Percentiles rank a stretch among this genome's conserved stretches.
Conservation (phyloP, 2,888 invertebrate genomes). For the Belgica antarctica region DNA sequence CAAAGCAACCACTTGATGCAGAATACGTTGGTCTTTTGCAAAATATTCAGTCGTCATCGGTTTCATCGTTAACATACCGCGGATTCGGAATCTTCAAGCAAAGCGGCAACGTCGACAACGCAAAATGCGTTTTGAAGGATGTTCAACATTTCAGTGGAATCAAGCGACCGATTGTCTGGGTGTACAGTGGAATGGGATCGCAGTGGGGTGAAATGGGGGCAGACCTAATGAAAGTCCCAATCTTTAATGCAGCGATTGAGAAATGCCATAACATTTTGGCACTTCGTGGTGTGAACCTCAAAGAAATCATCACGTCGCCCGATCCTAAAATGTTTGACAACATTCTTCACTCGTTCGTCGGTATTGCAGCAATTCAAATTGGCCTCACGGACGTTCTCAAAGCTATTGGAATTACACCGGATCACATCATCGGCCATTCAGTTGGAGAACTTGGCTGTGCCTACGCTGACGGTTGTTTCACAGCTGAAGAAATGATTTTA, state of each 20-base stretch:
- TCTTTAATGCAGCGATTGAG: slow-evolving; percentile 70
- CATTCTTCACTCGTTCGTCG: slow-evolving; percentile 69
- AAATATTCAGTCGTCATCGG: slow-evolving; percentile 57
- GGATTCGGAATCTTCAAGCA: slow-evolving; percentile 62
- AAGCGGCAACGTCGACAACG: slow-evolving; percentile 42
- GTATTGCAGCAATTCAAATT: slow-evolving; percentile 69
- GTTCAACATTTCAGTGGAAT: slow-evolving; percentile 63
- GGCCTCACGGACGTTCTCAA: slow-evolving; percentile 59
- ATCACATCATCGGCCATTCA: slow-evolving; percentile 69
- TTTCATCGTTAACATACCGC: slow-evolving; percentile 64
- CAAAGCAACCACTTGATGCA: slow-evolving; percentile 58
- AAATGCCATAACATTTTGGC: slow-evolving; percentile 60
- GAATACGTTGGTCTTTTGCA: slow-evolving; percentile 60
- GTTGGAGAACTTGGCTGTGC: slow-evolving; percentile 89
- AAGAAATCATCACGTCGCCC: slow-evolving; percentile 63
- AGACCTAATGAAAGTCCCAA: slow-evolving; percentile 69
- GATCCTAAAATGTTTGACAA: slow-evolving; percentile 66
- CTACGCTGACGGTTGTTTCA: slow-evolving; percentile 84
- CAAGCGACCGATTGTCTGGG: slow-evolving; percentile 76
- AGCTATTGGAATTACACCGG: slow-evolving; percentile 57
- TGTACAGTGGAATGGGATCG: slow-evolving; percentile 89
- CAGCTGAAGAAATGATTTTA: slow-evolving; percentile 75
- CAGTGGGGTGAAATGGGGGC: slow-evolving; percentile 85
- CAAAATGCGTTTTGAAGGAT: slow-evolving; percentile 54
- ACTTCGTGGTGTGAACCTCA: slow-evolving; percentile 63